phyloP scores from a whole-genome alignment of 2,888 invertebrate genomes.

The Philereme transversata region DNA sequence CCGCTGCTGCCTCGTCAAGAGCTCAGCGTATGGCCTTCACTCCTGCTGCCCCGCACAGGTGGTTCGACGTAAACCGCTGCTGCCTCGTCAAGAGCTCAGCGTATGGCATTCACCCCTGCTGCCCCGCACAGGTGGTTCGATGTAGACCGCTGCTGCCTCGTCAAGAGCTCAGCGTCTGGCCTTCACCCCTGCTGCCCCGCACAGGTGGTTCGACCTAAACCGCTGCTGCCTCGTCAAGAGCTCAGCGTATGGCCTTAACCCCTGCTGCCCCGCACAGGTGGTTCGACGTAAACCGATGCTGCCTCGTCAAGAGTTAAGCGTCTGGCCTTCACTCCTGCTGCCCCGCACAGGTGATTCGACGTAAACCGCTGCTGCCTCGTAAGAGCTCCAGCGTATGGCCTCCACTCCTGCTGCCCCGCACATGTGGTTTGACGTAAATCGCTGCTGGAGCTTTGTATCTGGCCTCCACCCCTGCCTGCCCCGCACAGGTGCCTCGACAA shows the following conservation, averaged over 20 bases:
- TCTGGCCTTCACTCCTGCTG: neutral
- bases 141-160: conserved; percentile 11
- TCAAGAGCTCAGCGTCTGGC: conserved; percentile 19
- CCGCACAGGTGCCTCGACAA: conserved; percentile 7
- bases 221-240: conserved; percentile 25
- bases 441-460: neutral
- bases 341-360: conserved; percentile 3
- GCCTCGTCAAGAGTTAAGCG: conserved; percentile 8
- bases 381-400: conserved; percentile 14
- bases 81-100: conserved; percentile 26
- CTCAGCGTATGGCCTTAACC: conserved; percentile 11
- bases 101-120: conserved; percentile 12
- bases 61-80: conserved; percentile 20
- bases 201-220: conserved; percentile 2
- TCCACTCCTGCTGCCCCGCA: neutral
- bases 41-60: conserved; percentile 10
- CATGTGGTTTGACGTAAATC: too few species aligned
- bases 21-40: conserved; percentile 10
- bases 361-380: conserved; percentile 13
- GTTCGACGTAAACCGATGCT: conserved; percentile 11
- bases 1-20: conserved; percentile 11
- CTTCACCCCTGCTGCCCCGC: conserved; percentile 14
- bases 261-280: conserved; percentile 12
- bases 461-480: neutral
- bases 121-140: conserved; percentile 6